phyloP scores from a whole-genome alignment of 1,140 invertebrate species.

The Drosophila parvula region DNA sequence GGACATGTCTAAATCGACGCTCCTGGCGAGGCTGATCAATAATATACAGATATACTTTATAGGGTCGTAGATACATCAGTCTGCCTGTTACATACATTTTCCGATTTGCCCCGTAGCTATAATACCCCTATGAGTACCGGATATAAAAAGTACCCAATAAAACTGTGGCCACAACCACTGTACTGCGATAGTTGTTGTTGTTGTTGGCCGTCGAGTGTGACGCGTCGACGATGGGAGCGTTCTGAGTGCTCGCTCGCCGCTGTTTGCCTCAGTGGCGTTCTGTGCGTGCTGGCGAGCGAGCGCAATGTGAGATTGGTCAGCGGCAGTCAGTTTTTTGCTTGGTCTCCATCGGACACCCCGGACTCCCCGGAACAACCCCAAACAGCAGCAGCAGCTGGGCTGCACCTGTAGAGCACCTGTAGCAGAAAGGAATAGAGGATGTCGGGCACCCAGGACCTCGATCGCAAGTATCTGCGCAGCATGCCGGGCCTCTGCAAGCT shows the following conservation, averaged over 20 bases:
- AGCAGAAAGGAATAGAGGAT: conserved; percentile 13
- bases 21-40: too few relatives aligned
- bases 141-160: background rate
- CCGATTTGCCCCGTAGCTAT: too few relatives aligned
- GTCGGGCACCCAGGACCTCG: conserved; percentile 56
- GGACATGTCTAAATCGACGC: too few relatives aligned
- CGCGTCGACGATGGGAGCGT: conserved; percentile 13
- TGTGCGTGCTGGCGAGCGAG: conserved; percentile 48
- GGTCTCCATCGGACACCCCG: conserved; percentile 7
- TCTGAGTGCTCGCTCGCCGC: conserved; percentile 38
- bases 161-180: background rate
- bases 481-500: conserved; percentile 61
- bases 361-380: background rate
- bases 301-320: conserved; percentile 44
- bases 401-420: background rate
- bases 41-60: too few relatives aligned
- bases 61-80: too few relatives aligned
- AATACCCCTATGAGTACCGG: too few relatives aligned
- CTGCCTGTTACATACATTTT: too few relatives aligned
- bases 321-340: conserved; percentile 13
- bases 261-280: conserved; percentile 46
- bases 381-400: background rate
- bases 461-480: conserved; percentile 70
- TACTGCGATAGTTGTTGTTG: conserved; percentile 8
- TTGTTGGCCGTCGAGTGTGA: conserved; percentile 20